Conservation (phyloP, 1,140 invertebrate species). For the Scaptomyza montana region DNA sequence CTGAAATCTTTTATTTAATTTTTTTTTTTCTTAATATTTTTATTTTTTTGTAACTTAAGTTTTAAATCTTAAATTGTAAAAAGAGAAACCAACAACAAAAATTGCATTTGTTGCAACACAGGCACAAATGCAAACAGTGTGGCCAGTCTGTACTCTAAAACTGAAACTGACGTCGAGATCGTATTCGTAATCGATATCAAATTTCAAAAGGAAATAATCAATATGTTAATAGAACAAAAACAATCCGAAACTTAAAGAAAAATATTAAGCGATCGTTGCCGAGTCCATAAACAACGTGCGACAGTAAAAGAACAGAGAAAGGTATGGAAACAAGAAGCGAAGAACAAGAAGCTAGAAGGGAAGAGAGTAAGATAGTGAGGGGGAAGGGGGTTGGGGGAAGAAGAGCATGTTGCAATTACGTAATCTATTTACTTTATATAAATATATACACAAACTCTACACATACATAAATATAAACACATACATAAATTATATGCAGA, state of each 20-base stretch:
- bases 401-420: slow-evolving; percentile 74
- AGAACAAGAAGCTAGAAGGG: background rate
- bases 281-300: slow-evolving; percentile 16
- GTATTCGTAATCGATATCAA: slow-evolving; percentile 16
- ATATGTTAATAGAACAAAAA: slow-evolving; percentile 50
- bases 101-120: slow-evolving; percentile 1
- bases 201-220: slow-evolving; percentile 19
- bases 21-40: too few species aligned
- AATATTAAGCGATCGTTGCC: background rate
- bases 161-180: slow-evolving; percentile 5
- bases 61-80: slow-evolving; percentile 60
- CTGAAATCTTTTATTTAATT: slow-evolving; percentile 37
- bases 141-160: slow-evolving; percentile 15
- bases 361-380: slow-evolving; percentile 16
- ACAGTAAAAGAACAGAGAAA: background rate
- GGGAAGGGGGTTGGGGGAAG: slow-evolving; percentile 17
- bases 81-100: slow-evolving; percentile 12
- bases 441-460: slow-evolving; percentile 64
- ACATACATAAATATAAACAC: slow-evolving; percentile 66
- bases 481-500: slow-evolving; percentile 70
- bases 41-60: slow-evolving; percentile 2
- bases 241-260: slow-evolving; percentile 17
- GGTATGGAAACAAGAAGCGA: slow-evolving; percentile 1
- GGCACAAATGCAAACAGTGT: slow-evolving; percentile 14
- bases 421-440: slow-evolving; percentile 80